A percentile compares a stretch with the other conserved stretches of the same genome.
Evolutionary conservation across 2,797 vertebrate species (phyloP).

Genomic region (Semotilus atromaculatus): DNA sequence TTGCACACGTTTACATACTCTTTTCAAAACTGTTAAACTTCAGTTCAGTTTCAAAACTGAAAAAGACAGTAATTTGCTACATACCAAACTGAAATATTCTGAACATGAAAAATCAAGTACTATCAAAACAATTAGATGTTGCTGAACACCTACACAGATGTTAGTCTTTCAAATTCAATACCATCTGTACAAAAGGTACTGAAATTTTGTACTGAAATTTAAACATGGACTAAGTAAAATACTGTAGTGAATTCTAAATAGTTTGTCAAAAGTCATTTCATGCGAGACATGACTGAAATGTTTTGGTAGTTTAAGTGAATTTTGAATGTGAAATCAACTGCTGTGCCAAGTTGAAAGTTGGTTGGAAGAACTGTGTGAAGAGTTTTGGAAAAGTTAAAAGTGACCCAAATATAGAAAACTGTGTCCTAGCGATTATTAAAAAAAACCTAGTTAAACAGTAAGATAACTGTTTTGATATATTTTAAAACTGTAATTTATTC

Average conservation of each 20-base stretch:
- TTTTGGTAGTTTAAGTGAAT: not conserved
- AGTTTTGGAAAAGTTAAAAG: not conserved
- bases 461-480: not conserved
- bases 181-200: too few species aligned
- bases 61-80: not conserved
- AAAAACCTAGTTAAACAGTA: too few species aligned
- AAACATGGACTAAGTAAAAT: too few species aligned
- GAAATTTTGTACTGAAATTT: too few species aligned
- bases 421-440: not conserved
- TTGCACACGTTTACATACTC: not conserved
- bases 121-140: too few species aligned
- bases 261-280: too few species aligned
- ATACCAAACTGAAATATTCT: too few species aligned
- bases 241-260: too few species aligned
- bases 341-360: not conserved
- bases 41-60: not conserved
- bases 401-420: not conserved
- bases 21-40: not conserved
- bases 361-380: not conserved
- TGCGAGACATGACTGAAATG: not conserved
- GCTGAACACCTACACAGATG: too few species aligned
- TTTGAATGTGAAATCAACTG: not conserved
- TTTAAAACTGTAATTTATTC: not conserved
- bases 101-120: too few species aligned
- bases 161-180: too few species aligned